These are phyloP conservation scores for Numida meleagris DNA, from an alignment of 2,113 vertebrate species.

Conservation along the genomic window DNA sequence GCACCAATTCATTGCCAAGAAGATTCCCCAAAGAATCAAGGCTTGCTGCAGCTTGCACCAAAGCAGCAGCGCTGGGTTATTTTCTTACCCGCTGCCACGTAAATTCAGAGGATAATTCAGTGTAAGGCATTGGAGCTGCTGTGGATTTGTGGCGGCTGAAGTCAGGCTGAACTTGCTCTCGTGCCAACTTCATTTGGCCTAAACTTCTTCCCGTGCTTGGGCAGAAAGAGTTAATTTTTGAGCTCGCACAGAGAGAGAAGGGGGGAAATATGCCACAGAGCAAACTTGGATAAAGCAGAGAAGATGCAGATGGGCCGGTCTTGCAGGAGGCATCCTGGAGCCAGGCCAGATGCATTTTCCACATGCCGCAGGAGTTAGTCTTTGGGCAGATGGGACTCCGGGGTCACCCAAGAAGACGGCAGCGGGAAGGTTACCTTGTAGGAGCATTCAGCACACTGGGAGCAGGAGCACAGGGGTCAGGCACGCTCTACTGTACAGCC, in stretches of 20 bases:
- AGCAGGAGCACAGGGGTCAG: constrained; percentile 12
- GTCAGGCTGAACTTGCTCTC: background rate
- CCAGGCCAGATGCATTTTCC: constrained; percentile 31
- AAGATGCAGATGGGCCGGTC: constrained; percentile 48
- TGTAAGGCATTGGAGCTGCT: background rate
- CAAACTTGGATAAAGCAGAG: constrained; percentile 30
- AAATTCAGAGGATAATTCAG: background rate
- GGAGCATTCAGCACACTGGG: constrained; percentile 23
- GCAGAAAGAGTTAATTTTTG: constrained; percentile 3
- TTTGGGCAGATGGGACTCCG: constrained; percentile 49
- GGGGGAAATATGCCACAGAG: constrained; percentile 12
- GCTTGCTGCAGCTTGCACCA: background rate
- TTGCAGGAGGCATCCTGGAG: constrained; percentile 38
- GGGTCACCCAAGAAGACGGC: constrained; percentile 19
- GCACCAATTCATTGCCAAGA: background rate
- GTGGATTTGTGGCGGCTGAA: fast-evolving
- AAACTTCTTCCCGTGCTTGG: background rate
- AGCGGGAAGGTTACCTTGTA: constrained; percentile 43
- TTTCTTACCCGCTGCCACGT: background rate
- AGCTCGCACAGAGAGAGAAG: background rate
- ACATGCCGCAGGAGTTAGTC: constrained; percentile 44
- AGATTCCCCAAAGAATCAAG: background rate
- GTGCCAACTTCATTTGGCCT: background rate
- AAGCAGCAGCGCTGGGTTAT: background rate
- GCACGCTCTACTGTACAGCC: constrained; percentile 4